Conservation (phyloP, 2,113 vertebrate species). For the Larimichthys polyactis region DNA sequence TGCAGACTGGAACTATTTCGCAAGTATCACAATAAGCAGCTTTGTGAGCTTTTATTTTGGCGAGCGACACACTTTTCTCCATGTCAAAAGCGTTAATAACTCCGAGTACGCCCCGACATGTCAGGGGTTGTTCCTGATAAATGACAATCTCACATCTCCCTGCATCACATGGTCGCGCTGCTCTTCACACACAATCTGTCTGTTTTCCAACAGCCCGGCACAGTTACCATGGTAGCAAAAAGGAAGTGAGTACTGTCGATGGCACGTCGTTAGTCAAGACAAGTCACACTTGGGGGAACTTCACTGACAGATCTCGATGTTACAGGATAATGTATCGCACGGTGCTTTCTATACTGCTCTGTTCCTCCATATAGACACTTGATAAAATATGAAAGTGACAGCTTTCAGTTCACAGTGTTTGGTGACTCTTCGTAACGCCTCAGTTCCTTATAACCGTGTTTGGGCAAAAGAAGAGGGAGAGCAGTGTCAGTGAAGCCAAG, state of each 20-base stretch:
- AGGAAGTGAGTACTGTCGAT: slow-evolving; percentile 68
- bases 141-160: slow-evolving; percentile 55
- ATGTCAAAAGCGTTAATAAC: slow-evolving; percentile 42
- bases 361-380: neutral
- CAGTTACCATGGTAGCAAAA: slow-evolving; percentile 57
- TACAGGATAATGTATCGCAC: neutral
- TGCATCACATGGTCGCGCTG: slow-evolving; percentile 45
- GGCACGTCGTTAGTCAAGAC: slow-evolving; percentile 51
- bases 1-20: slow-evolving; percentile 7
- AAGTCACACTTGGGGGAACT: slow-evolving; percentile 39
- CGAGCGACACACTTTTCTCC: neutral
- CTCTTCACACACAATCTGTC: slow-evolving; percentile 68
- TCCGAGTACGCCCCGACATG: neutral
- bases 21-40: neutral
- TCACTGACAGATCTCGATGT: slow-evolving; percentile 18
- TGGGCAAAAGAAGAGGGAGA: slow-evolving; percentile 68
- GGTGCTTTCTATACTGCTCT: neutral
- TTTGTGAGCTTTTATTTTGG: slow-evolving; percentile 2
- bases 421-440: slow-evolving; percentile 39
- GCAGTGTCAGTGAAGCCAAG: slow-evolving; percentile 37
- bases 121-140: slow-evolving; percentile 52
- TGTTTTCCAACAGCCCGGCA: slow-evolving; percentile 49
- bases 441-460: slow-evolving; percentile 60
- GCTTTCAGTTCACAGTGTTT: slow-evolving; percentile 44
- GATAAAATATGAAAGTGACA: neutral